Evolutionary conservation across 1,140 invertebrate genomes (phyloP).

Genomic region (Leguminivora glycinivorella): DNA sequence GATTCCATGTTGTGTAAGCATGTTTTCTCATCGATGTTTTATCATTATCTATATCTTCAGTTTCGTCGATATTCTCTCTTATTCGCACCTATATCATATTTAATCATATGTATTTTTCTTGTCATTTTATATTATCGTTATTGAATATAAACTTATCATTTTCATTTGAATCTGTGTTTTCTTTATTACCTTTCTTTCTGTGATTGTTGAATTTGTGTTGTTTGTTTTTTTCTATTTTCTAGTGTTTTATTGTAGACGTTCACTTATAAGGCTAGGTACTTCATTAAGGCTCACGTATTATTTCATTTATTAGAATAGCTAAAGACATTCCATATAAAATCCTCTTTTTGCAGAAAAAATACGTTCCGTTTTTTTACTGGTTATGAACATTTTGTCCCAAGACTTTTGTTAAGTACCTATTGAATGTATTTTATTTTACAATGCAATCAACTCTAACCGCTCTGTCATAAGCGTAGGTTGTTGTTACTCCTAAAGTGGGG

Average conservation of each 20-base stretch:
- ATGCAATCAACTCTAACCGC: conserved; percentile 6
- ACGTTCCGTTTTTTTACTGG: too few species aligned
- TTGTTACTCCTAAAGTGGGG: conserved; percentile 9
- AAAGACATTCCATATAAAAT: too few species aligned
- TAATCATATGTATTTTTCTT: conserved; percentile 28
- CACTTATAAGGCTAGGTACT: background rate
- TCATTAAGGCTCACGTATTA: background rate
- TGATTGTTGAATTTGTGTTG: conserved; percentile 22
- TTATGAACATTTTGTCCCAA: too few species aligned
- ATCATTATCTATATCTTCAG: conserved; percentile 15
- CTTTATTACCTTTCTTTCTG: conserved; percentile 32
- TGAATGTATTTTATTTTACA: conserved; percentile 22
- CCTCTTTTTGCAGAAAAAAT: too few species aligned
- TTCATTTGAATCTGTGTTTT: conserved; percentile 32
- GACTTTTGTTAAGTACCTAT: background rate
- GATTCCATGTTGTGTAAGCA: conserved; percentile 34
- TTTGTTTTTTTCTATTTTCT: conserved; percentile 4
- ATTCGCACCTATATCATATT: conserved; percentile 24
- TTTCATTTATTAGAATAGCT: too few species aligned
- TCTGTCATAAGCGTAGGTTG: conserved; percentile 22
- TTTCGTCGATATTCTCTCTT: conserved; percentile 2
- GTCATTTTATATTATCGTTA: conserved; percentile 31
- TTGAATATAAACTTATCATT: conserved; percentile 32
- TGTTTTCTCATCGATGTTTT: conserved; percentile 22
- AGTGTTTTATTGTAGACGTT: background rate